These are phyloP conservation scores for Bombyx huttoni DNA, from an alignment of 2,888 invertebrate species.

Conservation along the genomic window DNA sequence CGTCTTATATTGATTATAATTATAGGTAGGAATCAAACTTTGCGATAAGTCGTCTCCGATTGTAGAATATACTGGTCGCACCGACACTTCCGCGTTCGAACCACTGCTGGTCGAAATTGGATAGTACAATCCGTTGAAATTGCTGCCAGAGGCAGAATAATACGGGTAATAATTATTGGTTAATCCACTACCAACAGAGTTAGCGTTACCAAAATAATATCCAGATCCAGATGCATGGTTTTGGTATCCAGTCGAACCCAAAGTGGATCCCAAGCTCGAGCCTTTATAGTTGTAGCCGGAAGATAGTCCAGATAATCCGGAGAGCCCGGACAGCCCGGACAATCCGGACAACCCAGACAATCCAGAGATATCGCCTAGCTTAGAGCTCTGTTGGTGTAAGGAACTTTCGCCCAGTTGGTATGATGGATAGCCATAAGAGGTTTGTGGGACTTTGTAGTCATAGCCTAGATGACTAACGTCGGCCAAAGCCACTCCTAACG, in stretches of 20 bases:
- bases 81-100: background rate
- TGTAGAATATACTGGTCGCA: background rate
- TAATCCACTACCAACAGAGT: background rate
- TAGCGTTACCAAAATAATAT: background rate
- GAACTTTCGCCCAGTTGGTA: conserved; percentile 24
- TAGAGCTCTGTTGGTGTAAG: conserved; percentile 12
- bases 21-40: conserved; percentile 2
- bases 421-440: conserved; percentile 50
- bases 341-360: conserved; percentile 4
- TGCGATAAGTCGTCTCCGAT: conserved; percentile 1
- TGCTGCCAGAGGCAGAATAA: background rate
- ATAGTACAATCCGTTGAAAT: conserved; percentile 6
- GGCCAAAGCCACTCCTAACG: conserved; percentile 36
- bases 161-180: background rate
- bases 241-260: conserved; percentile 9
- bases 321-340: no score
- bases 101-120: conserved; percentile 5
- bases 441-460: conserved; percentile 50
- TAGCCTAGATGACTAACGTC: conserved; percentile 44
- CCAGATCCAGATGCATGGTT: conserved; percentile 6
- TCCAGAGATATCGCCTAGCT: background rate
- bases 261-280: conserved; percentile 7
- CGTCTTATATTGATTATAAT: conserved; percentile 16
- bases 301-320: conserved; percentile 8
- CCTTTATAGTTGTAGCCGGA: conserved; percentile 12